phyloP scores from a whole-genome alignment of 2,797 vertebrate genomes.

The Brotogeris chrysoptera region DNA sequence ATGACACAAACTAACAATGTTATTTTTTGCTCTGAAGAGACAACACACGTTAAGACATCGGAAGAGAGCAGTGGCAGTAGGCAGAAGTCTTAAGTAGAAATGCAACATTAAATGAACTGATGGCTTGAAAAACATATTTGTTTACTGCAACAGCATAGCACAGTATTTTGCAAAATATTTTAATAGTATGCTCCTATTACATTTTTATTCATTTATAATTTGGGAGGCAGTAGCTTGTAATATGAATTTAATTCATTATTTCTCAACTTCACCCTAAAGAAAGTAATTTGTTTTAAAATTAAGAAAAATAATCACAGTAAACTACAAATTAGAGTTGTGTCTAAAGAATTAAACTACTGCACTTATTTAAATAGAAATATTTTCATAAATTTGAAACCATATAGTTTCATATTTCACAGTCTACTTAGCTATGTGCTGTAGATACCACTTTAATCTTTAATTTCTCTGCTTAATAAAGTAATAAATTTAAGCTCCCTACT shows the following conservation, averaged over 20 bases:
- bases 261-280: slow-evolving; percentile 26
- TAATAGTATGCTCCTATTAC: not conserved
- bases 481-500: slow-evolving; percentile 49
- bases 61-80: not conserved
- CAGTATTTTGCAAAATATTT: slow-evolving; percentile 4
- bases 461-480: slow-evolving; percentile 67
- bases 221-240: slow-evolving; percentile 15
- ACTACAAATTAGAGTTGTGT: slow-evolving; percentile 52
- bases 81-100: not conserved
- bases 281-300: slow-evolving; percentile 53
- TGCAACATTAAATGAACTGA: not conserved
- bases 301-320: slow-evolving; percentile 68
- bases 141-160: not conserved
- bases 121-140: slow-evolving; percentile 16
- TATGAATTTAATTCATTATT: slow-evolving; percentile 59
- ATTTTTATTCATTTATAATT: slow-evolving; percentile 56
- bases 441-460: slow-evolving; percentile 57
- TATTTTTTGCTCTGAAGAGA: not conserved
- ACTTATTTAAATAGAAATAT: slow-evolving; percentile 57
- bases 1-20: not conserved
- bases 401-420: slow-evolving; percentile 56
- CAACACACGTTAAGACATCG: not conserved
- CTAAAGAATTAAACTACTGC: slow-evolving; percentile 57
- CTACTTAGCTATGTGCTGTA: slow-evolving; percentile 28
- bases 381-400: slow-evolving; percentile 43